Evolutionary conservation across 2,797 vertebrate species (phyloP).

Genomic region (Dallia pectoralis): DNA sequence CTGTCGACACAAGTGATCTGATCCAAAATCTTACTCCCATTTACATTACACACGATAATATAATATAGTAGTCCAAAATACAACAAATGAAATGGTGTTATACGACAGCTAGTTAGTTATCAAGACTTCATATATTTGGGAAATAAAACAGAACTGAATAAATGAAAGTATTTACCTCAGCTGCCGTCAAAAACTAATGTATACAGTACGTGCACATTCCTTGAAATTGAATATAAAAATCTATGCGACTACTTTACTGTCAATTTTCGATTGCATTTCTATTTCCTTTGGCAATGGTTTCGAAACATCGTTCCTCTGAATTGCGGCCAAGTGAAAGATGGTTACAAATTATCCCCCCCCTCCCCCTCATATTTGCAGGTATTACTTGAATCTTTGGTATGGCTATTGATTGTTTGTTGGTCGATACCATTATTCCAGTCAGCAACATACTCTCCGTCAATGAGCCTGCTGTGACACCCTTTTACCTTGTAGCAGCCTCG

Average conservation of each 20-base stretch:
- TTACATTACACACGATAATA: background rate
- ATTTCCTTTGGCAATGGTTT: background rate
- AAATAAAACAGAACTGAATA: background rate
- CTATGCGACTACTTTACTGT: background rate
- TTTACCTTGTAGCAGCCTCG: background rate
- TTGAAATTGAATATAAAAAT: background rate
- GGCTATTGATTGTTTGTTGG: conserved; percentile 8
- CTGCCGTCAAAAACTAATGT: background rate
- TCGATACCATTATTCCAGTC: conserved; percentile 6
- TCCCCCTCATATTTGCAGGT: background rate
- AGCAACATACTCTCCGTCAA: background rate
- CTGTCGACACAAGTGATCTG: background rate
- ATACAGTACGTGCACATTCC: background rate
- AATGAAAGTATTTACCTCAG: background rate
- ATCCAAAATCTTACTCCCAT: background rate
- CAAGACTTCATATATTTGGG: background rate
- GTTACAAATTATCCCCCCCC: background rate
- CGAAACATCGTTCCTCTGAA: background rate
- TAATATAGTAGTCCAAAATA: background rate
- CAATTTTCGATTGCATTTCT: background rate
- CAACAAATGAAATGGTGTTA: background rate
- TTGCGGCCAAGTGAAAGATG: background rate
- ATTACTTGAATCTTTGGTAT: background rate
- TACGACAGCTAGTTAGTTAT: background rate
- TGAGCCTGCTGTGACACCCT: background rate